Percentiles rank a stretch among this genome's conserved stretches.
Evolutionary conservation across 2,888 invertebrate species (phyloP).

Genomic region (Eutolmus rufibarbis): DNA sequence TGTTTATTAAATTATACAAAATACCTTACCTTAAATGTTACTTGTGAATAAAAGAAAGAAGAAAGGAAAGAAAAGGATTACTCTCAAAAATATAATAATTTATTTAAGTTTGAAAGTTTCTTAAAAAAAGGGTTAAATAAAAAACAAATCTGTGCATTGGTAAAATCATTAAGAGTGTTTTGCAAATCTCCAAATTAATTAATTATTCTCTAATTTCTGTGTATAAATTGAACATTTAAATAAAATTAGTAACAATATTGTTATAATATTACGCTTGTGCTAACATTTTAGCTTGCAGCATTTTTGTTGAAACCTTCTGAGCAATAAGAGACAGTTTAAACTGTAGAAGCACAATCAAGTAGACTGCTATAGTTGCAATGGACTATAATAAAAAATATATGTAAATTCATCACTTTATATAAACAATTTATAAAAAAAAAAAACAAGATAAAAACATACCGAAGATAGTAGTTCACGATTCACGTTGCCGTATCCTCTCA

Average conservation of each 20-base stretch:
- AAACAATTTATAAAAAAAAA: conserved; percentile 5
- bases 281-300: not conserved
- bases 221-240: not conserved
- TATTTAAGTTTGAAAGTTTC: not conserved
- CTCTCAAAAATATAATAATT: no score
- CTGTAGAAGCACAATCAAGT: conserved; percentile 71
- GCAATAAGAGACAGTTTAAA: conserved; percentile 67
- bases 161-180: not conserved
- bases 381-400: conserved; percentile 63
- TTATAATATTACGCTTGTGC: not conserved
- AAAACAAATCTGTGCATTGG: not conserved
- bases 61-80: no score
- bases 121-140: no score
- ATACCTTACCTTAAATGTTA: no score
- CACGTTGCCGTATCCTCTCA: conserved; percentile 72
- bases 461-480: conserved; percentile 72
- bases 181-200: not conserved
- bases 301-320: not conserved
- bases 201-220: no score
- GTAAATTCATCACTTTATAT: not conserved
- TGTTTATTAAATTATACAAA: no score
- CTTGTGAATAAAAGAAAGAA: no score
- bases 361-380: conserved; percentile 71
- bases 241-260: not conserved
- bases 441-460: conserved; percentile 60